Evolutionary conservation across 1,140 invertebrate genomes (phyloP), one percentile per base, ranked within the genome.

Genomic region (Sycophila sp.): DNA sequence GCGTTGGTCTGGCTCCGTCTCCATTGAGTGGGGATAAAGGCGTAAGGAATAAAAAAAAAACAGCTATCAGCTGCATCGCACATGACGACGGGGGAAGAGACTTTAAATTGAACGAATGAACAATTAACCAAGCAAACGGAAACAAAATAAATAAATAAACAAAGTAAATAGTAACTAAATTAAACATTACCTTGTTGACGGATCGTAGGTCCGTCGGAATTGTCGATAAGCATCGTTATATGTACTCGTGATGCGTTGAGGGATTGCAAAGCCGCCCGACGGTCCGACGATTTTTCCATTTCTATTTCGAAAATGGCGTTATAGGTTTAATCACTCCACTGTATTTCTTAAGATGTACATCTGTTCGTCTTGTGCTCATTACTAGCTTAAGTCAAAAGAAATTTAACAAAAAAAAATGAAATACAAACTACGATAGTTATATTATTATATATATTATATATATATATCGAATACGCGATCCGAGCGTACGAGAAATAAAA

Each of bases 291-390:
- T 53, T 65, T 65, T 65, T 36, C 47, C 17, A 65, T 65, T 59
- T 59, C 34, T 59, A 59, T 59, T 53, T 53, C 34, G 19, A 38
- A 55, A 19, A 22, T 42, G 45, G 36, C 22, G 36, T 40, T 42
- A 30, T 66, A 66, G 63, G 24, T 66, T 66, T 68, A 74, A 66
- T 73, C 63, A 75, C 74, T 80, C 69, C 72, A 77, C 63, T 75
- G 71, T 78, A 74, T 75, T 79, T 80, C 76, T 64, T 81, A 79
- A 79, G 75, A 77, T 82, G 75, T 81, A 80, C 73, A 77, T 78
- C 73, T 80, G 74, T 78, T 82, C 78, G 78, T 79, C 79, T 83
- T 78, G 75, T 77, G 80, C 81, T 83, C 80, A 81, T 81, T 81
- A 22, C 78, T 78, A 73, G 62, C 34, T 80, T 81, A 81, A 81